Evolutionary conservation across 2,113 vertebrate species (phyloP).

Genomic region (Amazona guildingii): DNA sequence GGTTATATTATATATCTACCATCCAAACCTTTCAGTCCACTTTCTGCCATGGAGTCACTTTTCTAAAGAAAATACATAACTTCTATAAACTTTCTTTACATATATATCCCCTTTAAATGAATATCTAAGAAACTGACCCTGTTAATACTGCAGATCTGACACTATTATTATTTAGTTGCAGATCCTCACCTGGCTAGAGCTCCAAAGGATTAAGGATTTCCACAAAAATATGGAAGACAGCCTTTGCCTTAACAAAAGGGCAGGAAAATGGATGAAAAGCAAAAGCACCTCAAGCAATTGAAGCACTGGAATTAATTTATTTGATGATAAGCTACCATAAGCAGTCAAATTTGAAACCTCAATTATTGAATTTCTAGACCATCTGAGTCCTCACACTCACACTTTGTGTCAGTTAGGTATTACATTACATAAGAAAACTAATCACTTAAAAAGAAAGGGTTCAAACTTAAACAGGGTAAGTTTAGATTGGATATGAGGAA

Average conservation of each 20-base stretch:
- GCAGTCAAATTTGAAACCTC: not conserved
- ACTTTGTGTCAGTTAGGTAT: not conserved
- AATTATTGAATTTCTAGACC: not conserved
- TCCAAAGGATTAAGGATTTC: not conserved
- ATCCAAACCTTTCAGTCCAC: not conserved
- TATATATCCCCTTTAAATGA: not conserved
- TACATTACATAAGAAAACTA: not conserved
- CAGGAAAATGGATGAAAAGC: not conserved
- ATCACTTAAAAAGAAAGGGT: not conserved
- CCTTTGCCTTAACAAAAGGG: not conserved
- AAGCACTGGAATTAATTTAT: not conserved
- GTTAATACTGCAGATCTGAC: not conserved
- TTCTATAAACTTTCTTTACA: not conserved
- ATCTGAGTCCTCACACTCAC: not conserved
- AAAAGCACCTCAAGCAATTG: not conserved
- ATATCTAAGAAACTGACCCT: not conserved
- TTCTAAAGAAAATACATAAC: not conserved
- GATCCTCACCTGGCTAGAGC: not conserved
- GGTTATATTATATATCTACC: not conserved
- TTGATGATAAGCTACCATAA: not conserved
- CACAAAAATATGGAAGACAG: not conserved
- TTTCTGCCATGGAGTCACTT: not conserved
- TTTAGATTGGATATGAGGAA: too few species aligned
- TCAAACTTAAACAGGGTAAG: too few species aligned
- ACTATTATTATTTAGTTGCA: not conserved